Conservation (phyloP, 2,113 vertebrate species). For the Cynoglossus semilaevis region DNA sequence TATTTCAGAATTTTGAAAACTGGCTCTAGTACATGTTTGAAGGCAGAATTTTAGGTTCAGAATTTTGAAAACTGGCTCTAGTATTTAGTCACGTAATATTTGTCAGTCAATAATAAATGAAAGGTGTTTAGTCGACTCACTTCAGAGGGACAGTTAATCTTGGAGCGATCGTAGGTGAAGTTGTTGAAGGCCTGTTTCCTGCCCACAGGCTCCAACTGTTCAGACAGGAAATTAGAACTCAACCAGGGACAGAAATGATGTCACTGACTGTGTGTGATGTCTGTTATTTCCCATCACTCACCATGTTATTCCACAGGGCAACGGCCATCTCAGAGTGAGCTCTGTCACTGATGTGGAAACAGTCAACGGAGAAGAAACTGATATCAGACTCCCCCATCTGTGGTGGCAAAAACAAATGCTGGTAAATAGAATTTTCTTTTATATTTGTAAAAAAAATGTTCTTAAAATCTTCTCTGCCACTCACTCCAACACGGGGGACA, state of each 20-base stretch:
- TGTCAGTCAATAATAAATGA: no score
- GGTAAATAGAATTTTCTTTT: no score
- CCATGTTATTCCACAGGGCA: slow-evolving; percentile 95
- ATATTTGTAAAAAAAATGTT: background rate
- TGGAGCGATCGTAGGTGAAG: slow-evolving; percentile 83
- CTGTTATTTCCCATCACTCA: slow-evolving; percentile 44
- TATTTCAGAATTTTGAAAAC: no score
- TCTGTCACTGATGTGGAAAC: slow-evolving; percentile 84
- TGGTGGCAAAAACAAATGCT: background rate
- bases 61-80: no score
- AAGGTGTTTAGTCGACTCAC: slow-evolving; percentile 55
- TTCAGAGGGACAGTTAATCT: slow-evolving; percentile 83
- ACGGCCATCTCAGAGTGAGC: slow-evolving; percentile 88
- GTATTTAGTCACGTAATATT: no score
- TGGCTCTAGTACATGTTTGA: no score
- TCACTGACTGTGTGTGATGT: background rate
- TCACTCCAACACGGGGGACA: slow-evolving; percentile 77
- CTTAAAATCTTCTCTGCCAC: slow-evolving; percentile 34
- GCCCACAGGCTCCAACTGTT: slow-evolving; percentile 86
- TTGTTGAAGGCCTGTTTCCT: slow-evolving; percentile 85
- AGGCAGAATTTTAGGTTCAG: no score
- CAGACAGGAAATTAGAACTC: slow-evolving; percentile 12
- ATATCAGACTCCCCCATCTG: slow-evolving; percentile 77
- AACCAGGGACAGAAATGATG: background rate
- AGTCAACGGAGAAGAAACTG: slow-evolving; percentile 87